Conservation (phyloP, 2,797 vertebrate species). For the Hylomyscus alleni region DNA sequence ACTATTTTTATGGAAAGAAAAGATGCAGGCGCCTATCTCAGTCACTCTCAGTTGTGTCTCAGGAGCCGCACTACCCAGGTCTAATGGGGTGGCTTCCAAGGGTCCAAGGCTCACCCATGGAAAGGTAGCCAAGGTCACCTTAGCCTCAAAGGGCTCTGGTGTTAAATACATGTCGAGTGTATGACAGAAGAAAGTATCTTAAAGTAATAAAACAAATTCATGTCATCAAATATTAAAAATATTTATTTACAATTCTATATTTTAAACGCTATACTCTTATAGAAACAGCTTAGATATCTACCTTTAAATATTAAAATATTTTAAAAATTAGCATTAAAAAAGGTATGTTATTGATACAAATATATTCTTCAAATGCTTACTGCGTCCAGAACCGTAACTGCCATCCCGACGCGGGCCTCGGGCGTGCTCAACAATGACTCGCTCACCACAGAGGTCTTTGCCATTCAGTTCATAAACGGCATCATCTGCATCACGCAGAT, state of each 20-base stretch:
- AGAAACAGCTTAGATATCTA: slow-evolving; percentile 83
- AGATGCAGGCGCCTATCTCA: slow-evolving; percentile 96
- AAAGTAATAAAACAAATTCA: slow-evolving; percentile 87
- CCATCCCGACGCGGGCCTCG: slow-evolving; percentile 96
- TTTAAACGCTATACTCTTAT: slow-evolving; percentile 82
- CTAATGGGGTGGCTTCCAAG: slow-evolving; percentile 91
- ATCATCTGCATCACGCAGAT: slow-evolving; percentile 97
- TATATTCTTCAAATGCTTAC: slow-evolving; percentile 92
- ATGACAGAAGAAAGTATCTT: slow-evolving; percentile 91
- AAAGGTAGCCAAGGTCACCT: slow-evolving; percentile 98
- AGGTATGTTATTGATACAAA: slow-evolving; percentile 80
- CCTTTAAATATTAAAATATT: slow-evolving; percentile 71
- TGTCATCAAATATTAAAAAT: slow-evolving; percentile 84
- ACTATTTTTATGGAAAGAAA: slow-evolving; percentile 90
- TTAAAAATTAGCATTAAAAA: slow-evolving; percentile 79
- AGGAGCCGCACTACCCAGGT: slow-evolving; percentile 98
- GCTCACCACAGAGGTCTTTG: slow-evolving; percentile 97
- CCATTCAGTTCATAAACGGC: slow-evolving; percentile 98
- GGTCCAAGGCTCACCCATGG: slow-evolving; percentile 93
- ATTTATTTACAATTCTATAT: slow-evolving; percentile 81
- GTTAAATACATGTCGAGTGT: slow-evolving; percentile 97
- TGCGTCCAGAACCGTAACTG: slow-evolving; percentile 94
- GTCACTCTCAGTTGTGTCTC: slow-evolving; percentile 97
- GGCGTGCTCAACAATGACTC: slow-evolving; percentile 98
- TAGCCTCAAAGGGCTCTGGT: slow-evolving; percentile 97